Evolutionary conservation across 2,888 invertebrate species (phyloP).

Genomic region (Anthoptus insignis): DNA sequence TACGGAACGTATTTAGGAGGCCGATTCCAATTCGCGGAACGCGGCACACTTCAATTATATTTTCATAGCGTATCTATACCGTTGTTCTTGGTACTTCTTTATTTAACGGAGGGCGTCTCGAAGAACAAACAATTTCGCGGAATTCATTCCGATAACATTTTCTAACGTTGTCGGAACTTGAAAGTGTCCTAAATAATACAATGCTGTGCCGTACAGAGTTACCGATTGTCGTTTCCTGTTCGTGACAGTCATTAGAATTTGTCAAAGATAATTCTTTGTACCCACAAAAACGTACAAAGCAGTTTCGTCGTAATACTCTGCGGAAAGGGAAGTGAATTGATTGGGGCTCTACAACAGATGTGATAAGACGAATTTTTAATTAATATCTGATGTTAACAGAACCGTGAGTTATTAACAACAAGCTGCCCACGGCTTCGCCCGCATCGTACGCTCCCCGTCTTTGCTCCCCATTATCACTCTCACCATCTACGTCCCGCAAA

Average conservation of each 20-base stretch:
- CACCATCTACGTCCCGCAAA: no score
- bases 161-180: conserved; percentile 47
- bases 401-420: neutral
- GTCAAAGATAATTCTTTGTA: conserved; percentile 31
- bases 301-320: conserved; percentile 12
- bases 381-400: neutral
- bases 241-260: conserved; percentile 38
- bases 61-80: conserved; percentile 62
- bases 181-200: conserved; percentile 37
- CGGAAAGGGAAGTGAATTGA: conserved; percentile 20
- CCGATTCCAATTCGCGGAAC: conserved; percentile 63
- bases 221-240: conserved; percentile 29
- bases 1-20: conserved; percentile 53
- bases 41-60: conserved; percentile 66
- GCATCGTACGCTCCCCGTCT: no score
- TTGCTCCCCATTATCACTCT: no score
- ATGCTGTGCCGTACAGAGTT: conserved; percentile 21
- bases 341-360: neutral
- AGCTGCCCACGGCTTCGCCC: no score
- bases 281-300: conserved; percentile 20
- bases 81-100: conserved; percentile 70
- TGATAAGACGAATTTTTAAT: neutral
- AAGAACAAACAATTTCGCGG: conserved; percentile 61
- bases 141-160: conserved; percentile 57
- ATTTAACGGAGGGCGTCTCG: conserved; percentile 59